Evolutionary conservation across 1,140 invertebrate genomes (phyloP).

Genomic region (Cecropterus lyciades): DNA sequence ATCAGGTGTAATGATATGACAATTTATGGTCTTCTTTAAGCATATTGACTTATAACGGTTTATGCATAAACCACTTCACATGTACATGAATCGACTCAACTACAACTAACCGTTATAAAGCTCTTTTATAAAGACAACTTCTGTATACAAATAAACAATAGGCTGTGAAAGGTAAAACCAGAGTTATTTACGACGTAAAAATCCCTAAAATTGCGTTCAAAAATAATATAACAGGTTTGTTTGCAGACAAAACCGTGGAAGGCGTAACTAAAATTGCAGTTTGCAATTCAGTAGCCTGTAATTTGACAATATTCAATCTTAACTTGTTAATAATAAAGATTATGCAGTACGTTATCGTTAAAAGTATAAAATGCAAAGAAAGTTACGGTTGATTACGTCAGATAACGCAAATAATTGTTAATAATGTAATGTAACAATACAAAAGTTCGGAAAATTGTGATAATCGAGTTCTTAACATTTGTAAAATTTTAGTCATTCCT

Average conservation of each 20-base stretch:
- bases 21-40: no score
- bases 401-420: conserved; percentile 28
- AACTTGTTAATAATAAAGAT: background rate
- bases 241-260: conserved; percentile 20
- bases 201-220: conserved; percentile 29
- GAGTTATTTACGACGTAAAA: conserved; percentile 25
- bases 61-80: background rate
- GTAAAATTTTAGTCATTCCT: no score
- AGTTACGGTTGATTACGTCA: conserved; percentile 23
- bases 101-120: conserved; percentile 39
- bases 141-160: conserved; percentile 30
- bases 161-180: conserved; percentile 1
- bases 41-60: no score
- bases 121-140: conserved; percentile 37
- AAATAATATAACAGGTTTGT: conserved; percentile 33
- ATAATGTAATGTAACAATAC: conserved; percentile 16
- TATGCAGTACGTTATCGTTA: background rate
- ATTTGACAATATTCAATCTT: conserved; percentile 8
- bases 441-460: background rate
- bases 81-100: conserved; percentile 23
- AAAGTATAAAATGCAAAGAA: background rate
- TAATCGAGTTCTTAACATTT: no score
- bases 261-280: conserved; percentile 25
- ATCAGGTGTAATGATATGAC: no score
- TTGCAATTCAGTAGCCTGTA: background rate